These are phyloP conservation scores for Acanthurus lineatus DNA, from an alignment of 2,797 vertebrate genomes.

Conservation along the genomic window DNA sequence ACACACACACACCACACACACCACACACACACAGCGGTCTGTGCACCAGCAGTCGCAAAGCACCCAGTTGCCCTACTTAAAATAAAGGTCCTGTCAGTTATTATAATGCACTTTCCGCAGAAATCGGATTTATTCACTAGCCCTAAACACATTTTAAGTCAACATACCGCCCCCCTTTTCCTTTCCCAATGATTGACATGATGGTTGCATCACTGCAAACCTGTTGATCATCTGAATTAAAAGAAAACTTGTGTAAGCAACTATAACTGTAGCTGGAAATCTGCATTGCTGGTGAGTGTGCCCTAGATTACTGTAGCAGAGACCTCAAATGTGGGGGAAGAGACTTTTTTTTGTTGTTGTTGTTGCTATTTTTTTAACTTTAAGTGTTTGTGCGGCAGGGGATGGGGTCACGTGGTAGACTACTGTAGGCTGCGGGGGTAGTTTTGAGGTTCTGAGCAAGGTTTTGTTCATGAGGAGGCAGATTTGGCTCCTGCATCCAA, in stretches of 20 bases:
- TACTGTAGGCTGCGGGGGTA: slow-evolving; percentile 61
- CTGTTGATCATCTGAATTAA: slow-evolving; percentile 41
- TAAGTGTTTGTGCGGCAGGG: slow-evolving; percentile 38
- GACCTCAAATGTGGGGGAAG: slow-evolving; percentile 26
- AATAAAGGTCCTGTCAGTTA: slow-evolving; percentile 27
- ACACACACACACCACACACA: slow-evolving; percentile 35
- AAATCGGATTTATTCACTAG: not conserved
- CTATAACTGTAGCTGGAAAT: slow-evolving; percentile 18
- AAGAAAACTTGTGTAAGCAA: not conserved
- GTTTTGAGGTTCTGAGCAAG: slow-evolving; percentile 59
- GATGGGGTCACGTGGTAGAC: slow-evolving; percentile 52
- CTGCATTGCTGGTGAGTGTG: slow-evolving; percentile 69
- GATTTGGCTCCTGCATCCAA: slow-evolving; percentile 58
- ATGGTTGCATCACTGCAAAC: slow-evolving; percentile 34
- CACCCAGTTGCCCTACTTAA: slow-evolving; percentile 45
- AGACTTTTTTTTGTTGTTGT: not conserved
- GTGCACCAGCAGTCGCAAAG: not conserved
- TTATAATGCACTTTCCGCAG: not conserved
- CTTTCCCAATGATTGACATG: not conserved
- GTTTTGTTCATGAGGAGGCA: slow-evolving; percentile 69
- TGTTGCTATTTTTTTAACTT: slow-evolving; percentile 3
- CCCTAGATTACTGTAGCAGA: slow-evolving; percentile 65
- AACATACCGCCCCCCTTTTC: not conserved
- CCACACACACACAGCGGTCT: not conserved
- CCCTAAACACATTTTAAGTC: too few species aligned